Base-by-base conservation (phyloP, 2,113 vertebrate species). In the Anhinga rufa region DNA sequence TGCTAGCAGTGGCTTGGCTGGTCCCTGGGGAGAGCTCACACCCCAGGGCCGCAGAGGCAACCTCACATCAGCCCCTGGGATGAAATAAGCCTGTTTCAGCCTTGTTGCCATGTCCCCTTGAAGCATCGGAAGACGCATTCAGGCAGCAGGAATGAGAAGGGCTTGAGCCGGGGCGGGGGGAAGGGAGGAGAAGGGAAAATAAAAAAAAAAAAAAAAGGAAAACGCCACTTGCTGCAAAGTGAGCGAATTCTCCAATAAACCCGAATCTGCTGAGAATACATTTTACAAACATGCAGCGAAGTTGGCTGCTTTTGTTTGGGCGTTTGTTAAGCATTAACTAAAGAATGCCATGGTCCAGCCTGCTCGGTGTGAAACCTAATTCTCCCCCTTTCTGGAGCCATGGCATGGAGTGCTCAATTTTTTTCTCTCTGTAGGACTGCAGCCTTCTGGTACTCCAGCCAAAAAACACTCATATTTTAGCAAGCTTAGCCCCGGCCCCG, bases 291-390 rank as follows among this genome's bases (percentile, higher is more conserved):
- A 98, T 95, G 98, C 98, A 98, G 98, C 78, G 62, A 98, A 98
- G 98, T 98, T 98, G 98, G 98, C 98, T 19, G 97, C 98, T 98
- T 98, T 98, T 98, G 98, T 98, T 97, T 94, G 92, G 96, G 98
- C 98, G 98, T 98, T 98, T 98, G 98, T 98, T 98, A 98, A 98
- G 98, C 98, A 98, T 98, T 98, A 98, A 98, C 98, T 98, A 97
- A 98, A 98, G 98, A 98, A 98, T 98, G 98, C 98, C 98, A 98
- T 97, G 98, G 98, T 98, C 96, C 98, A 98, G 98, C 97, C 98
- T 97, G 98, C 98, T 98, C 98, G 96, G 98, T 98, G 98, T 98
- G 98, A 98, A 98, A 98, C 97, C 98, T 98, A 98, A 98, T 98
- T 98, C 98, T 98, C 96, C 98, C 98, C 98, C 98, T 98, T 98